Base-by-base conservation (phyloP, 2,888 invertebrate genomes). In the Axea sp. region DNA sequence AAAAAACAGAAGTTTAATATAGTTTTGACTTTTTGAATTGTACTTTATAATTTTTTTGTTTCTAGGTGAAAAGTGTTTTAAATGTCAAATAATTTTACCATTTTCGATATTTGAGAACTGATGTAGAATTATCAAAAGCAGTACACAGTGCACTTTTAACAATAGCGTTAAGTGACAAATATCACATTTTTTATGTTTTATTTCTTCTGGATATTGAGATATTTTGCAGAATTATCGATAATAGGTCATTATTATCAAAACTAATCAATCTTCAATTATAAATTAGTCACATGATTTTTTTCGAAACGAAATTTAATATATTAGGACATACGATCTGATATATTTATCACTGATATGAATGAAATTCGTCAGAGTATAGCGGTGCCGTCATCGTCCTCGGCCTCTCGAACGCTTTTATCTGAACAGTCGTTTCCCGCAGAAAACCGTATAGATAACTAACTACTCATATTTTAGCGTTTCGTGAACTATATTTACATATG, bases 341-440 rank as follows among this genome's bases (percentile, higher is more conserved):
- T 35, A 43, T 55, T 71, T 71, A 73, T 73, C 75, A 15, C 33
- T 35, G 31, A 11, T n/a, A n/a, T n/a, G 31, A 43, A 57, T 57
- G 71, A 78, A 78, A 76, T 76, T 76, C 74, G 72, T 73, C 60
- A 39, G 45, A 49, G 35, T 65, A 67, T 77, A 72, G 76, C 76
- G 82, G 82, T 80, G 78, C 81, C 82, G 79, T 72, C 80, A 82
- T 82, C 79, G 76, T 75, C 79, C 71, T 73, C 62, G 62, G 67
- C 37, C 35, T 57, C 64, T 71, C 53, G 49, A 15, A 49, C 41
- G 39, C 8, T 30, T 55, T 71, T 71, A 82, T 82, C 82, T 77
- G 76, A 78, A 77, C 69, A 69, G 73, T 68, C 71, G 68, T 77
- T 82, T 82, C 81, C 81, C 80, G 82, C 79, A 73, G 76, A 76